Evolutionary conservation across 23 tunicate species (phyloP).

Genomic region (Halocynthia roretzi): DNA sequence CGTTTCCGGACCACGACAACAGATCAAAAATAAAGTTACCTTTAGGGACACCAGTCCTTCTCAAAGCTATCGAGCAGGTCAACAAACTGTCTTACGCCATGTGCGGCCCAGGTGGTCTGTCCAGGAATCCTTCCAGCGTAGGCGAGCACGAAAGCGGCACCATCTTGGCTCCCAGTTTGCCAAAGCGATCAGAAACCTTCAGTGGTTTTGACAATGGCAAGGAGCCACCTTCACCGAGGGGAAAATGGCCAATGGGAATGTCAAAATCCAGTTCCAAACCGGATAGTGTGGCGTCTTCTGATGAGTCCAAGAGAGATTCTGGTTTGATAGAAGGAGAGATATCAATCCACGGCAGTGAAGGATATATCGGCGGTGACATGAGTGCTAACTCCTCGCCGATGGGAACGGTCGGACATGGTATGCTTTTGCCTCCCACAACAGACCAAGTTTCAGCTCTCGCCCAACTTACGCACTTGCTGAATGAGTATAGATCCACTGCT

Average conservation of each 20-base stretch:
- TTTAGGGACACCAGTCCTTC: slow-evolving; percentile 45
- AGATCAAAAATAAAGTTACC: slow-evolving; percentile 22
- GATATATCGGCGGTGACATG: slow-evolving; percentile 1
- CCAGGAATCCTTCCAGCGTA: slow-evolving; percentile 52
- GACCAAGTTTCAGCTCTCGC: slow-evolving; percentile 64
- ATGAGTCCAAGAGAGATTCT: slow-evolving; percentile 46
- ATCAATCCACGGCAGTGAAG: background rate
- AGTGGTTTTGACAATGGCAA: slow-evolving; percentile 89
- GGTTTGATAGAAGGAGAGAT: slow-evolving; percentile 39
- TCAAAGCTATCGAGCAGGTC: slow-evolving; percentile 78
- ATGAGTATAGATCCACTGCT: slow-evolving; percentile 45
- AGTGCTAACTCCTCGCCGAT: slow-evolving; percentile 22
- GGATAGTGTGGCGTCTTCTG: slow-evolving; percentile 8
- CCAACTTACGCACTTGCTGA: slow-evolving; percentile 43
- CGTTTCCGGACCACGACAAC: slow-evolving; percentile 10
- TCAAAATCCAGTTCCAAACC: slow-evolving; percentile 9
- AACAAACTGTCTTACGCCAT: slow-evolving; percentile 53
- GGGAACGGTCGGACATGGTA: slow-evolving; percentile 6
- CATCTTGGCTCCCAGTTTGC: slow-evolving; percentile 17
- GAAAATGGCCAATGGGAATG: slow-evolving; percentile 3
- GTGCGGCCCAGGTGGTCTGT: slow-evolving; percentile 47
- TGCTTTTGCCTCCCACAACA: slow-evolving; percentile 45
- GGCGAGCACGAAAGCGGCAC: slow-evolving; percentile 58
- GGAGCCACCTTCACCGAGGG: slow-evolving; percentile 59
- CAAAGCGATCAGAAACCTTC: slow-evolving; percentile 85